Evolutionary conservation across 1,140 invertebrate species (phyloP).

Genomic region (Heliconius hewitsoni): DNA sequence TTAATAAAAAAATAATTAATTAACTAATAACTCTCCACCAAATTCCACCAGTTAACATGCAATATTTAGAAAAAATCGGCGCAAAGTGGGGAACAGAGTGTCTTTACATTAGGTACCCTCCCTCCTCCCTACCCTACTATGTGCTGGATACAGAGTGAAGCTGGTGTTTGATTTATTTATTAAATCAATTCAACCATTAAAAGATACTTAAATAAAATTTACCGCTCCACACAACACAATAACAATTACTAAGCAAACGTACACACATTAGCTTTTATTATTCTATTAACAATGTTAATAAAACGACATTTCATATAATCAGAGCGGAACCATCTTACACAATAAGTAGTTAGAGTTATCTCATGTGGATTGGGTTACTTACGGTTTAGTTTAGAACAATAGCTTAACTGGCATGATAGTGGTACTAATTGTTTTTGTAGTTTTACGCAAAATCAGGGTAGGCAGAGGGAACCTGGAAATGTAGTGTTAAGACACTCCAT

Average conservation of each 20-base stretch:
- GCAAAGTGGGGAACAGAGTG: too few species aligned
- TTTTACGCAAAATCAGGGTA: too few species aligned
- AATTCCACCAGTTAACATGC: too few species aligned
- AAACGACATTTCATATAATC: slow-evolving; percentile 7
- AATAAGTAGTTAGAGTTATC: not conserved
- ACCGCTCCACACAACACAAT: not conserved
- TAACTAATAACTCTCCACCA: too few species aligned
- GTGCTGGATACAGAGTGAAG: not conserved
- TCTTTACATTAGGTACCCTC: not conserved
- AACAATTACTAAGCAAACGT: not conserved
- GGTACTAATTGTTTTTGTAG: too few species aligned
- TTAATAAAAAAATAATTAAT: too few species aligned
- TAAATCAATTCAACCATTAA: too few species aligned
- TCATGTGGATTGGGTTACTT: slow-evolving; percentile 5
- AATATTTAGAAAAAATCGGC: too few species aligned
- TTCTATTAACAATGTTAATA: slow-evolving; percentile 2
- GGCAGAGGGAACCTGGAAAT: too few species aligned
- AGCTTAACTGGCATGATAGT: not conserved
- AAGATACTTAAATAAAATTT: not conserved
- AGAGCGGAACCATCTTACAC: not conserved
- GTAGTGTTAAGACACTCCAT: too few species aligned
- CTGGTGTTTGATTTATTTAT: too few species aligned
- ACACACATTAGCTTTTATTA: not conserved
- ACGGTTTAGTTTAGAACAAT: not conserved
- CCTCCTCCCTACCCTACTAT: not conserved